Conservation (phyloP, 2,888 invertebrate genomes). For the Macrophya annulata region DNA sequence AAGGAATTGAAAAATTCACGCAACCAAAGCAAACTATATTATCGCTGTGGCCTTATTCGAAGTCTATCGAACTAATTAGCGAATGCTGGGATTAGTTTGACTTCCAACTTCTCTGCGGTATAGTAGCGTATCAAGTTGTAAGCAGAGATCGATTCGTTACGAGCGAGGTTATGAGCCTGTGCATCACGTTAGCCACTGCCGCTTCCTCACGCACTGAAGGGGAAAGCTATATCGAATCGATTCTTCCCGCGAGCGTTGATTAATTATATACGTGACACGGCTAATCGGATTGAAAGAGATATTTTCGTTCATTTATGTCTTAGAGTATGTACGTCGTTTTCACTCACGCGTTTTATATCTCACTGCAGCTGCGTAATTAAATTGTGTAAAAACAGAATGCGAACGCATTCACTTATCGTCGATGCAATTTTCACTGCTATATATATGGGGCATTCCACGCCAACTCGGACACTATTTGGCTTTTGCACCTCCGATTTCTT, state of each 20-base stretch:
- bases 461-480: no score
- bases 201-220: slow-evolving; percentile 24
- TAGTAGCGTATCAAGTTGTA: neutral
- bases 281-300: slow-evolving; percentile 31
- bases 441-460: no score
- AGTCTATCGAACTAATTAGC: slow-evolving; percentile 10
- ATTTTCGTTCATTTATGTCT: neutral
- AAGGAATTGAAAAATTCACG: neutral
- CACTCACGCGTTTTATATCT: neutral
- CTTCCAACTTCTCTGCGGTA: neutral
- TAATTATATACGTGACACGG: slow-evolving; percentile 10
- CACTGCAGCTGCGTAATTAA: neutral
- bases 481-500: no score
- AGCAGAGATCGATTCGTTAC: slow-evolving; percentile 12
- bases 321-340: neutral
- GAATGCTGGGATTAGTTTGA: neutral
- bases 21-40: neutral
- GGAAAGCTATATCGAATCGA: slow-evolving; percentile 34
- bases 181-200: slow-evolving; percentile 9
- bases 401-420: neutral
- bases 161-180: neutral
- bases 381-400: neutral
- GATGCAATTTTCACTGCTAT: neutral
- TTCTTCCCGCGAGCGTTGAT: slow-evolving; percentile 28
- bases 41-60: neutral